phyloP scores from a whole-genome alignment of 2,888 invertebrate genomes.

The Scaptomyza tumidula region DNA sequence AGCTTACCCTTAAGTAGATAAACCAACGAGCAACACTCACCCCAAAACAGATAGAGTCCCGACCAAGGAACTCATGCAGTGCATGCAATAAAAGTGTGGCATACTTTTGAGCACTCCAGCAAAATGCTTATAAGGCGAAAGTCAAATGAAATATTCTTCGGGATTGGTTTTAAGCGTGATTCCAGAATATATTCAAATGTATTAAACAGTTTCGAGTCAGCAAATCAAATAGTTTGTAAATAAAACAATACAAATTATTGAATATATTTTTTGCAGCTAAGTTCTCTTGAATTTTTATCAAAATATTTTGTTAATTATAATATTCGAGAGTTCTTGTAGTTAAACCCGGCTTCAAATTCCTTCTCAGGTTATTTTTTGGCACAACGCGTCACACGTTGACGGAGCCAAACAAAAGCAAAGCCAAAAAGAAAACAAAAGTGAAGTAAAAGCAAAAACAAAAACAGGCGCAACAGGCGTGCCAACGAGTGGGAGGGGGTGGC shows the following conservation, averaged over 20 bases:
- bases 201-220: too few species aligned
- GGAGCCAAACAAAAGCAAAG: constrained; percentile 11
- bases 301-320: background rate
- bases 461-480: constrained; percentile 61
- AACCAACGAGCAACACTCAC: constrained; percentile 26
- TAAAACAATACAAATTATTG: too few species aligned
- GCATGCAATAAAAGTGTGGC: constrained; percentile 14
- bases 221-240: too few species aligned
- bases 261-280: too few species aligned
- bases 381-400: constrained; percentile 33
- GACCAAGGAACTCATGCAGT: background rate
- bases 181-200: background rate
- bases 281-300: background rate
- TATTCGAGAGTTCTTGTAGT: background rate
- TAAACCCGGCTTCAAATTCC: background rate
- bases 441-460: constrained; percentile 23
- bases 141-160: background rate
- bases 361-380: constrained; percentile 6
- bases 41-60: constrained; percentile 18
- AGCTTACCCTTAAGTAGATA: constrained; percentile 41
- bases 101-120: constrained; percentile 35
- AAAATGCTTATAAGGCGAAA: background rate
- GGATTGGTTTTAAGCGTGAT: background rate
- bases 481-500: background rate
- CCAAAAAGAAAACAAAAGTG: constrained; percentile 20